Evolutionary conservation across 2,888 invertebrate species (phyloP), one percentile per base, ranked within the genome.

Genomic region (Chrysomela aeneicollis): DNA sequence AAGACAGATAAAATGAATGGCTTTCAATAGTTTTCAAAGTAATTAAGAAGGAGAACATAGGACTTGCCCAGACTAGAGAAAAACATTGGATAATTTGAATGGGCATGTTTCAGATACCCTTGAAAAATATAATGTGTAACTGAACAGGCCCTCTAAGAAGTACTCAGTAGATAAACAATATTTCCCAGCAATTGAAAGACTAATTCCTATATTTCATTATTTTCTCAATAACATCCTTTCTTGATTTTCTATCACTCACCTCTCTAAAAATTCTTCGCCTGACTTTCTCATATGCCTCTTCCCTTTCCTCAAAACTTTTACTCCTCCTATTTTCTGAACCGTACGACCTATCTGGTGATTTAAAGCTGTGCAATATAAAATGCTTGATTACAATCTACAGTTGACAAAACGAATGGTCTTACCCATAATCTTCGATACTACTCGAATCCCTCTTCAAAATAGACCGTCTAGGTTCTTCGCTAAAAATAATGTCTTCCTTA

Each of bases 281-380:
- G 55, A 90, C 93, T 78, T 92, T 88, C 80, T 94, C 93, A 81
- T 97, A 97, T 74, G 94, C 93, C 78, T 92, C 92, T 83, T 95
- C 94, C 26, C 97, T 86, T 82, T 97, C 96, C 82, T 97, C 97
- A 76, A 96, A 90, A 72, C 95, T 94, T 79, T 93, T 93, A 81
- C 92, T 90, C 67, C 90, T 86, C 62, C 90, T 85, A 72, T 87
- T 89, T 63, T 90, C 88, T 73, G 87, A 85, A 66, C 87, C 86
- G 64, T 84, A 85, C 74, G 86, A 82, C 69, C 90, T 84, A 76
- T 91, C 90, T 0, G 89, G 89, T 67, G 88, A 79, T 79, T 86
- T 76, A 82, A 82, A 81, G 80, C 82, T 75, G 81, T 88, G n/a
- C n/a, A n/a, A n/a, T n/a, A 87, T 26, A 26, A 26, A 5, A 26